A percentile compares a stretch with the other conserved stretches of the same genome.
Evolutionary conservation across 2,113 vertebrate genomes (phyloP).

Genomic region (Gavialis gangeticus): DNA sequence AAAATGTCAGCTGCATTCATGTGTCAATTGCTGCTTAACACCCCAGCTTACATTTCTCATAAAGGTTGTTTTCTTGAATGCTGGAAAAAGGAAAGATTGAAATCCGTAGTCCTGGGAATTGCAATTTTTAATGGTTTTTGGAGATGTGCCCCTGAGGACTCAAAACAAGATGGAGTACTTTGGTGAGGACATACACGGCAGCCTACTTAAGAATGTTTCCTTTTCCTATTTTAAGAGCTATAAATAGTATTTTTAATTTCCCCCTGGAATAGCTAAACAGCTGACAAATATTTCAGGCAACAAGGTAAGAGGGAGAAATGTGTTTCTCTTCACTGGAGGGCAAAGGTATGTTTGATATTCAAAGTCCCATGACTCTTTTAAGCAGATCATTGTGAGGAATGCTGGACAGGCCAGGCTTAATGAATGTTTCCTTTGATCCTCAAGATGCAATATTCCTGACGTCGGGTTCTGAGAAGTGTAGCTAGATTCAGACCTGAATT

Average conservation of each 20-base stretch:
- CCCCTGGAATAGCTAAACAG: slow-evolving; percentile 2
- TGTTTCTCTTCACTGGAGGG: slow-evolving; percentile 5
- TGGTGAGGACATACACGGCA: slow-evolving; percentile 60
- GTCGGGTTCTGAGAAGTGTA: slow-evolving; percentile 17
- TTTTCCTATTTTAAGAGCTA: slow-evolving; percentile 50
- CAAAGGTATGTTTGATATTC: slow-evolving; percentile 48
- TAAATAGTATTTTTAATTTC: slow-evolving; percentile 55
- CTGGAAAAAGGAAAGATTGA: slow-evolving; percentile 54
- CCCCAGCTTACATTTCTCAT: slow-evolving; percentile 3
- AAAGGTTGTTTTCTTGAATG: slow-evolving; percentile 33
- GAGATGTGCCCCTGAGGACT: slow-evolving; percentile 37
- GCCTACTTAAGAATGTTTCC: slow-evolving; percentile 20
- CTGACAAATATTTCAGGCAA: slow-evolving; percentile 14
- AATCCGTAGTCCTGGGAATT: slow-evolving; percentile 49
- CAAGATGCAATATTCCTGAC: slow-evolving; percentile 52
- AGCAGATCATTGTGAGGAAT: slow-evolving; percentile 35
- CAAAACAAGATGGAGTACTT: slow-evolving; percentile 42
- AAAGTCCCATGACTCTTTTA: slow-evolving; percentile 51
- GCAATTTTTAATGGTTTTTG: slow-evolving; percentile 54
- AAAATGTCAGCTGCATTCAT: background rate
- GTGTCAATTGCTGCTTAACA: slow-evolving; percentile 54
- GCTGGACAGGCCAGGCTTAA: slow-evolving; percentile 48
- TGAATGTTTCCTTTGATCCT: slow-evolving; percentile 68
- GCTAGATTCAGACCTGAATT: slow-evolving; percentile 48
- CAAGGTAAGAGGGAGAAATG: slow-evolving; percentile 25